Evolutionary conservation across 35 echinoderm and acorn worm species (phyloP).

Genomic region (Ophioderma brevispina): DNA sequence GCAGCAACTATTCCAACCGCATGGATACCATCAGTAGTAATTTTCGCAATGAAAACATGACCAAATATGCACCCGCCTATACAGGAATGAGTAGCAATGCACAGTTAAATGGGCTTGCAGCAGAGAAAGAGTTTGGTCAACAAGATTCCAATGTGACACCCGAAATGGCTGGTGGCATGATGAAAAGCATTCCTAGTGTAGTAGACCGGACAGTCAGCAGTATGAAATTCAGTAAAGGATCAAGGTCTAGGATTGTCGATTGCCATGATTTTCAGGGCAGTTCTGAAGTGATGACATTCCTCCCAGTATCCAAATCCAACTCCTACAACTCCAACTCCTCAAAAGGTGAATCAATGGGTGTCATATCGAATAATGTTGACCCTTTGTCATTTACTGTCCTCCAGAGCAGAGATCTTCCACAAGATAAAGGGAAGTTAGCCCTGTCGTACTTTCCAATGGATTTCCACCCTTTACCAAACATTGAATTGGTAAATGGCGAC

Average conservation of each 20-base stretch:
- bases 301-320: background rate
- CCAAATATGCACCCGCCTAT: background rate
- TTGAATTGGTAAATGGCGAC: background rate
- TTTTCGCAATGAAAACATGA: too few relatives aligned
- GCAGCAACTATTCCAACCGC: background rate
- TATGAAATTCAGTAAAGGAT: too few relatives aligned
- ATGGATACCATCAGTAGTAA: too few relatives aligned
- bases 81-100: background rate
- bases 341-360: background rate
- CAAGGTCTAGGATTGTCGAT: too few relatives aligned
- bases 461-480: background rate
- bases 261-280: too few relatives aligned
- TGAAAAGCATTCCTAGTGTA: too few relatives aligned
- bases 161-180: too few relatives aligned
- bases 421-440: background rate
- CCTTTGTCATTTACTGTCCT: background rate
- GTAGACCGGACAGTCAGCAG: too few relatives aligned
- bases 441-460: background rate
- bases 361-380: background rate
- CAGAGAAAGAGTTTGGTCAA: too few relatives aligned
- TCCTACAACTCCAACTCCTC: too few relatives aligned
- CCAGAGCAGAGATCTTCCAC: background rate
- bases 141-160: too few relatives aligned
- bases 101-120: background rate
- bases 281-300: background rate